These are phyloP conservation scores for Corella eumyota DNA, from an alignment of 23 tunicate species.

Conservation along the genomic window DNA sequence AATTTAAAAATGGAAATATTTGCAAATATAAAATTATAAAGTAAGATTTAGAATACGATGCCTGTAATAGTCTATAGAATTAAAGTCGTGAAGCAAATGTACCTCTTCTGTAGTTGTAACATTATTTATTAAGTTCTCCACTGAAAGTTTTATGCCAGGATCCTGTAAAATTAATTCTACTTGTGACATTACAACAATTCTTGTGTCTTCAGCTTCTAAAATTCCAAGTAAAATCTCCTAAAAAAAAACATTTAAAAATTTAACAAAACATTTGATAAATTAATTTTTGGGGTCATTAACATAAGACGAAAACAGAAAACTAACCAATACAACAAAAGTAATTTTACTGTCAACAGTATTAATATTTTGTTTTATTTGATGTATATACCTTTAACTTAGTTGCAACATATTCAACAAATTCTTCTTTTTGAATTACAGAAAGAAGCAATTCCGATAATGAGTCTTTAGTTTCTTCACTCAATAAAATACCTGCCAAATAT, in stretches of 20 bases:
- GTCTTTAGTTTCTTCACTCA: constrained; percentile 5
- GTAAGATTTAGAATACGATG: no score
- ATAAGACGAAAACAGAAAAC: no score
- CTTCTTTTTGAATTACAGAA: not conserved
- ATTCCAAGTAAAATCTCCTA: constrained; percentile 11
- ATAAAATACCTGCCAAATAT: constrained; percentile 2
- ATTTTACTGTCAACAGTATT: no score
- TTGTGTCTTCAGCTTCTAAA: constrained; percentile 21
- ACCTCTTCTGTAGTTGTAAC: constrained; percentile 33
- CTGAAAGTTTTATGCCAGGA: constrained; percentile 11
- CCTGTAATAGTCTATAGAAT: no score
- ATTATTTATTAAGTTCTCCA: constrained; percentile 24
- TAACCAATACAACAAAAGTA: no score
- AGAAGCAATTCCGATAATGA: not conserved
- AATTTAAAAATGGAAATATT: constrained; percentile 4
- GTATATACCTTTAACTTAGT: constrained; percentile 3
- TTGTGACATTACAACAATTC: constrained; percentile 21
- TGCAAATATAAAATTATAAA: no score
- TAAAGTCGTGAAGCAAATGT: no score
- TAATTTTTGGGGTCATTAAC: no score
- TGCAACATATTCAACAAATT: not conserved
- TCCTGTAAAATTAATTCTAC: constrained; percentile 23
- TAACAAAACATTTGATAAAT: not conserved
- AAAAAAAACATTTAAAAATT: not conserved
- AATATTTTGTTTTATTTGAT: no score